Evolutionary conservation across 2,113 vertebrate genomes (phyloP).

Genomic region (Pyrgilauda ruficollis): DNA sequence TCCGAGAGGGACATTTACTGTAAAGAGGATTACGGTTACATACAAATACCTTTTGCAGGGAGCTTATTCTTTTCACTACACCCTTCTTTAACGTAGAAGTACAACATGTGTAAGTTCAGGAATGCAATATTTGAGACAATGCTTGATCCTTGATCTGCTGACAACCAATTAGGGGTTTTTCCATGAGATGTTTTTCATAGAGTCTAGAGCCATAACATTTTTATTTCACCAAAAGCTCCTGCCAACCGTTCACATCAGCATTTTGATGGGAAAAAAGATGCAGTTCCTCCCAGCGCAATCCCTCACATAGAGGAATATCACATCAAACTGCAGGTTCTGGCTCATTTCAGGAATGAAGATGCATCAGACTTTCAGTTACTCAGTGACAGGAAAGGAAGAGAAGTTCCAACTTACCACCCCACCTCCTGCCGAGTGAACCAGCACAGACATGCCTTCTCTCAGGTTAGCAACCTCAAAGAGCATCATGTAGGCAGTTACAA

Average conservation of each 20-base stretch:
- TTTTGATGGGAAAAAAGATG: not conserved
- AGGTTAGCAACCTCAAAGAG: conserved; percentile 97
- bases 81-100: not conserved
- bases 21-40: not conserved
- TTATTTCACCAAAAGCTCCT: not conserved
- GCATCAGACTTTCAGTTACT: not conserved
- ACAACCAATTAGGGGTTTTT: not conserved
- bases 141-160: not conserved
- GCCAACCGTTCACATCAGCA: not conserved
- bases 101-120: not conserved
- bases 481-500: conserved; percentile 98
- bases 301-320: not conserved
- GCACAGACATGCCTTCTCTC: conserved; percentile 94
- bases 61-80: not conserved
- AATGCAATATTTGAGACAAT: not conserved
- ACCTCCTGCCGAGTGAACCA: conserved; percentile 94
- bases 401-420: conserved; percentile 85
- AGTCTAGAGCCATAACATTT: not conserved
- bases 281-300: not conserved
- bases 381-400: not conserved
- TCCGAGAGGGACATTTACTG: not conserved
- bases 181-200: not conserved
- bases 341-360: not conserved
- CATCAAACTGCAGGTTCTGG: not conserved
- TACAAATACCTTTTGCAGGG: not conserved